These are phyloP conservation scores for Mesorhabditis sp. DNA, from an alignment of 2,888 invertebrate genomes.

Conservation along the genomic window DNA sequence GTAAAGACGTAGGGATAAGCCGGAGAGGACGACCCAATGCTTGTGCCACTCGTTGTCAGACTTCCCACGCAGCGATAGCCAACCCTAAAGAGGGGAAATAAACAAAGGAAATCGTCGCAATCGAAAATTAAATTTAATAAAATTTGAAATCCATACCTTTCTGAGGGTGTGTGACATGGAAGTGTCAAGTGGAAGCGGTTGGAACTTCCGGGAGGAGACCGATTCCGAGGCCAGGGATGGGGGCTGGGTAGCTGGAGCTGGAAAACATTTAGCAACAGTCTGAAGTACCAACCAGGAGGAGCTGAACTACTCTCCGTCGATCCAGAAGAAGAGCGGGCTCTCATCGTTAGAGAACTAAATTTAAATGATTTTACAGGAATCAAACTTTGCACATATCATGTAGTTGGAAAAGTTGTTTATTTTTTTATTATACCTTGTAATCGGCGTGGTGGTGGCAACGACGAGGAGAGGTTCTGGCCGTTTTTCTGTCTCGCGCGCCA, in stretches of 20 bases:
- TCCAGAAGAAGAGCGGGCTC: background rate
- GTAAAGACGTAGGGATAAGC: conserved; percentile 51
- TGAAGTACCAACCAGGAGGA: conserved; percentile 1
- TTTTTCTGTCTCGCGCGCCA: background rate
- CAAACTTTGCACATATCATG: no score
- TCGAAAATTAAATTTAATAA: background rate
- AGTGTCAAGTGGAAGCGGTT: conserved; percentile 48
- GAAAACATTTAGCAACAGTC: conserved; percentile 3
- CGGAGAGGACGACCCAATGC: conserved; percentile 57
- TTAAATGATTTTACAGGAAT: background rate
- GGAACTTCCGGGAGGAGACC: conserved; percentile 8
- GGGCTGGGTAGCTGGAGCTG: conserved; percentile 7
- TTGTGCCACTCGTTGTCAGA: conserved; percentile 54
- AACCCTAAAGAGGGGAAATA: conserved; percentile 28
- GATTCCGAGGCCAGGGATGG: background rate
- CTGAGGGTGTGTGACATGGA: conserved; percentile 49
- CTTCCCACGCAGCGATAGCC: conserved; percentile 56
- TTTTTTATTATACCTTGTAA: background rate
- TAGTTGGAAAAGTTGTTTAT: no score
- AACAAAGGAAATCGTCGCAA: no score
- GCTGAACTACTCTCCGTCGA: conserved; percentile 5
- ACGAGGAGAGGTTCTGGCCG: background rate
- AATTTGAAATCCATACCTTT: conserved; percentile 23
- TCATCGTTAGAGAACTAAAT: background rate
- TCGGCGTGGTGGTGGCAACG: background rate